A percentile compares a stretch with the other conserved stretches of the same genome.
These are phyloP conservation scores for Cryptocephalus moraei DNA, from an alignment of 2,888 invertebrate species.

Conservation along the genomic window DNA sequence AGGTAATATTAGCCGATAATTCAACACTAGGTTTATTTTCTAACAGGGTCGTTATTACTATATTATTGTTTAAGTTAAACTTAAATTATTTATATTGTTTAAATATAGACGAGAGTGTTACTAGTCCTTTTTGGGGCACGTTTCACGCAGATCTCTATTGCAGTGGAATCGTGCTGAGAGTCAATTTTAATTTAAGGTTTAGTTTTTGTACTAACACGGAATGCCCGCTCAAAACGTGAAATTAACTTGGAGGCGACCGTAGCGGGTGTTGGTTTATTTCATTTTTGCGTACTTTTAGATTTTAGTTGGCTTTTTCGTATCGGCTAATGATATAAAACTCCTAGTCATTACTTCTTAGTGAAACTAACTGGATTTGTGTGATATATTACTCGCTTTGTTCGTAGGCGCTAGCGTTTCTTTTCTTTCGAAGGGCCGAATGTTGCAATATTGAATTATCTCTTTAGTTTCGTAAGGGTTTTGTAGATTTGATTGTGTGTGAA, in stretches of 20 bases:
- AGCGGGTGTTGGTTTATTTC: constrained; percentile 20
- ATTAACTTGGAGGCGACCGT: constrained; percentile 17
- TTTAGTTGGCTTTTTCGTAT: constrained; percentile 25
- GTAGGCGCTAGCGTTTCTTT: too few species aligned
- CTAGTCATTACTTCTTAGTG: constrained; percentile 30
- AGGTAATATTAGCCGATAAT: constrained; percentile 35
- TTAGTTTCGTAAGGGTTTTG: too few species aligned
- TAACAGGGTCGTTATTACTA: constrained; percentile 2
- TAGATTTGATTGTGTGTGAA: too few species aligned
- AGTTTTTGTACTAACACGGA: neutral
- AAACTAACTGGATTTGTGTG: neutral
- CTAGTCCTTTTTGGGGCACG: constrained; percentile 21
- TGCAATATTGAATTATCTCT: neutral
- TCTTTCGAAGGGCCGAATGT: neutral
- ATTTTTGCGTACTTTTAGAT: constrained; percentile 16
- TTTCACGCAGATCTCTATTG: neutral
- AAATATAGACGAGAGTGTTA: constrained; percentile 27
- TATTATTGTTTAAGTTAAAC: constrained; percentile 1
- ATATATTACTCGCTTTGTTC: neutral
- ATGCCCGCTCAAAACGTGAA: neutral
- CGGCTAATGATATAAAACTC: constrained; percentile 36
- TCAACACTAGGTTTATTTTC: constrained; percentile 20
- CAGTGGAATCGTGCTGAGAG: too few species aligned
- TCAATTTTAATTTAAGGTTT: too few species aligned
- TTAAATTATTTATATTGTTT: constrained; percentile 6